These are phyloP conservation scores for Conops quadrifasciatus DNA, from an alignment of 2,888 invertebrate genomes.

Conservation along the genomic window DNA sequence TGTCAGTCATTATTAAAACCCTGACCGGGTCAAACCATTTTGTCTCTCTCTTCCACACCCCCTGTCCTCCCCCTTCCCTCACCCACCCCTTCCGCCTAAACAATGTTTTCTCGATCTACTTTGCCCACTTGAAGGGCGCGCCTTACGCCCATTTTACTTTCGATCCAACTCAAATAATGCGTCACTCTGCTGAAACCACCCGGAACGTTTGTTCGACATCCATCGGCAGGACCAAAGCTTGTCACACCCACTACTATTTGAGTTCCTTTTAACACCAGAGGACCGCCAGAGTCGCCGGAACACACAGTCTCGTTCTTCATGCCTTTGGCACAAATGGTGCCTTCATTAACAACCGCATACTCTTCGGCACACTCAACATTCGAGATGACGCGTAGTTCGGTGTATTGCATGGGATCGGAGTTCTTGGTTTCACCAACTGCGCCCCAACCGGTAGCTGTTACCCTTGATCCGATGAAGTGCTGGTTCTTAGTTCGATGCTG, in stretches of 20 bases:
- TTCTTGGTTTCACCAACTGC: constrained; percentile 52
- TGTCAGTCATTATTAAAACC: background rate
- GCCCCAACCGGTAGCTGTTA: constrained; percentile 64
- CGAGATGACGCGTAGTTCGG: constrained; percentile 60
- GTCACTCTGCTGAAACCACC: constrained; percentile 63
- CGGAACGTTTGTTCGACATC: constrained; percentile 60
- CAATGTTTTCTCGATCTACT: constrained; percentile 11
- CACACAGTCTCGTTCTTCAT: constrained; percentile 60
- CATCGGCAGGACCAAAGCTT: constrained; percentile 61
- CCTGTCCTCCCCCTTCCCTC: background rate
- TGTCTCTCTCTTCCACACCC: background rate
- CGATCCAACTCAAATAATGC: constrained; percentile 61
- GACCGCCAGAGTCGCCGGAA: constrained; percentile 64
- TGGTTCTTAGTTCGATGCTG: constrained; percentile 42
- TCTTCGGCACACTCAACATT: constrained; percentile 58
- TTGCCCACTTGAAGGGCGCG: background rate
- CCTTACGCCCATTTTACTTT: constrained; percentile 54
- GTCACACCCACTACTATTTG: constrained; percentile 61
- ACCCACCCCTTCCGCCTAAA: background rate
- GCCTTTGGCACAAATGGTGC: constrained; percentile 62
- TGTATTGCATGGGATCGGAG: constrained; percentile 61
- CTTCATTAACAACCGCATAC: constrained; percentile 58
- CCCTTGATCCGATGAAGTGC: constrained; percentile 53
- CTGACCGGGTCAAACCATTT: too few relatives aligned
- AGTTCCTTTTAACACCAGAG: constrained; percentile 58